phyloP scores from a whole-genome alignment of 2,797 vertebrate species.

The Thalassophryne amazonica region DNA sequence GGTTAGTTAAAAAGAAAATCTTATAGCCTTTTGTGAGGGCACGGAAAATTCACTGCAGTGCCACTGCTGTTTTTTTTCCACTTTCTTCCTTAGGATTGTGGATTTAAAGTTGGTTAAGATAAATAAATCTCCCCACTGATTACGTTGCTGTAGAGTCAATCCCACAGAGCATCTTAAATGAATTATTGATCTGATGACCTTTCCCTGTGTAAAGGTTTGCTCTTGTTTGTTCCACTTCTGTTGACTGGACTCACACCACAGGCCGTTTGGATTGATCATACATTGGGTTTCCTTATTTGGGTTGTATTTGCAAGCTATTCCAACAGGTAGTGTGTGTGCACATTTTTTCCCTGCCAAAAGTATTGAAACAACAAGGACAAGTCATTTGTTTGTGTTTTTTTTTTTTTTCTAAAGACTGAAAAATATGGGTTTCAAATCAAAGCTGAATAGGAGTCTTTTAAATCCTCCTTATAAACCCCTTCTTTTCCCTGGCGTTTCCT shows the following conservation, averaged over 20 bases:
- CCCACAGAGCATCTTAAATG: slow-evolving; percentile 79
- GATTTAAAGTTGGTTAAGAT: slow-evolving; percentile 73
- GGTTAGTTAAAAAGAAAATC: slow-evolving; percentile 60
- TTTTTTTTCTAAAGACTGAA: too few relatives aligned
- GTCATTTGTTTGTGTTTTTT: too few relatives aligned
- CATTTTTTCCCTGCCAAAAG: too few relatives aligned
- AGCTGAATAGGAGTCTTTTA: too few relatives aligned
- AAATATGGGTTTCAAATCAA: too few relatives aligned
- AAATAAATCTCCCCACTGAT: slow-evolving; percentile 79
- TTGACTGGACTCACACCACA: slow-evolving; percentile 63
- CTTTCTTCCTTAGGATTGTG: slow-evolving; percentile 37
- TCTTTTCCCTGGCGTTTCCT: too few relatives aligned
- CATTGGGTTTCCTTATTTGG: slow-evolving; percentile 60
- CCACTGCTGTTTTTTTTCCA: slow-evolving; percentile 30
- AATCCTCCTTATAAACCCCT: too few relatives aligned
- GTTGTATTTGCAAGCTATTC: slow-evolving; percentile 41
- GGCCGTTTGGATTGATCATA: slow-evolving; percentile 66
- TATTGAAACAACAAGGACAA: too few relatives aligned
- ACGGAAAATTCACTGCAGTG: slow-evolving; percentile 65
- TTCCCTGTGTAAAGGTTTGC: slow-evolving; percentile 64
- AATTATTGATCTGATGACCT: slow-evolving; percentile 83
- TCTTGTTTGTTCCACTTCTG: slow-evolving; percentile 62
- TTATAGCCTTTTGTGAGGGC: slow-evolving; percentile 50
- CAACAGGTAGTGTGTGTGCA: slow-evolving; percentile 22
- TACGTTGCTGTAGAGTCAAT: slow-evolving; percentile 67